Evolutionary conservation across 2,888 invertebrate genomes (phyloP).

Genomic region (Apodemia mormo): DNA sequence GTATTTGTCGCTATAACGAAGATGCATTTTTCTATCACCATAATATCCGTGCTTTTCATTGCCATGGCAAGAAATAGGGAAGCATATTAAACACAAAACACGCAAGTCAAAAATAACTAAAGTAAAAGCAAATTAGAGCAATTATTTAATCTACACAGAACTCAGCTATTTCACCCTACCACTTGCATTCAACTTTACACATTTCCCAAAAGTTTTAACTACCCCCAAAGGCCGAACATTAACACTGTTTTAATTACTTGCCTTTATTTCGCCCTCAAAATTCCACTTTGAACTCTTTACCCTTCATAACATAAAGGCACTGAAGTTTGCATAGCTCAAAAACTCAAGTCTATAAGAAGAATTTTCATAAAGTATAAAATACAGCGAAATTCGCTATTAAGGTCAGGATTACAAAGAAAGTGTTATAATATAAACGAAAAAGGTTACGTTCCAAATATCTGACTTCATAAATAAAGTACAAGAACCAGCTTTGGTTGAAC

Average conservation of each 20-base stretch:
- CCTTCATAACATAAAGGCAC: slow-evolving; percentile 30
- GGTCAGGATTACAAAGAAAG: not conserved
- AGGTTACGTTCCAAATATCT: not conserved
- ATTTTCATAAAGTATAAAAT: not conserved
- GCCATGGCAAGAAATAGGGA: too few relatives aligned
- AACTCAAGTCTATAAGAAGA: not conserved
- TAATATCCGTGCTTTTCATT: too few relatives aligned
- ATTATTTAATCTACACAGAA: slow-evolving; percentile 5
- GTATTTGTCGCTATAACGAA: too few relatives aligned
- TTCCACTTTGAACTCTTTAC: slow-evolving; percentile 32
- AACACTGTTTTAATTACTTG: slow-evolving; percentile 42
- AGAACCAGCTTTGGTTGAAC: too few relatives aligned
- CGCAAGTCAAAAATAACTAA: not conserved
- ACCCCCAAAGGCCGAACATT: slow-evolving; percentile 38
- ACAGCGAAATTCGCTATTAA: not conserved
- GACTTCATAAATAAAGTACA: too few relatives aligned
- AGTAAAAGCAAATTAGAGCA: not conserved
- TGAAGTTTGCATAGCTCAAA: slow-evolving; percentile 19
- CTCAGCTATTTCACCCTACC: slow-evolving; percentile 17
- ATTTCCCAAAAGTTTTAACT: slow-evolving; percentile 39
- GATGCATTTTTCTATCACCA: too few relatives aligned
- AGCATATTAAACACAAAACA: not conserved
- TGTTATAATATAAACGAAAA: not conserved
- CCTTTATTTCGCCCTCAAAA: slow-evolving; percentile 38
- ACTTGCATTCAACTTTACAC: slow-evolving; percentile 23